Base-by-base conservation (phyloP, 2,888 invertebrate genomes). In the Archaeoteleia sp. region DNA sequence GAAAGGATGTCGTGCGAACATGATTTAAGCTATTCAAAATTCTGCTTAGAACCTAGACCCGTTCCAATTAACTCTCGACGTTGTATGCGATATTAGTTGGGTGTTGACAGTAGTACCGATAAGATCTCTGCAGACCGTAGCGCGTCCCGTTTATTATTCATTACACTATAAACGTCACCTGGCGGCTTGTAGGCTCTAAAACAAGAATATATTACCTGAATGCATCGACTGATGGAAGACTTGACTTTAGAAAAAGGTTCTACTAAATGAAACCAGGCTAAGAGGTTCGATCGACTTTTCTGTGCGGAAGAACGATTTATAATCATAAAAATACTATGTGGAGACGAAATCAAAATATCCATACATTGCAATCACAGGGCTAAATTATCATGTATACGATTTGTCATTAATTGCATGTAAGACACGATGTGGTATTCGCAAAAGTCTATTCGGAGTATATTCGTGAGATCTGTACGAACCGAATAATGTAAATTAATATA, bases 11-110 rank as follows among this genome's bases (percentile, higher is more conserved):
- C 73, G 69, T 57, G 69, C 61, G 75, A 78, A 78, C 75, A 72
- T 67, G 74, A 77, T 77, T 79, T 79, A 72, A 75, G 67, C 71
- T 70, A 71, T 67, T 75, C 46, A 75, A 76, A 78, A 73, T 76
- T 65, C 67, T 74, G 74, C 77, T 78, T 74, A 73, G 66, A 76
- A 71, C 71, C 65, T 40, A 69, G 71, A 65, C 71, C 76, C 53
- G 74, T 79, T 80, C 74, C 80, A 82, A 82, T 82, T 81, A 81
- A 81, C 75, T 76, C 75, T 76, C 75, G 78, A 79, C 78, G 81
- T 81, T 81, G 80, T 80, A 79, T 81, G 80, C 57, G 81, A 81
- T 82, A 82, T 82, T 82, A 82, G 82, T 78, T 80, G 78, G 80
- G 73, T 82, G 82, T 82, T 82, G 82, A 82, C 82, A 80, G 79